Base-by-base conservation (phyloP, 2,797 vertebrate genomes). In the Cyprinella venusta region DNA sequence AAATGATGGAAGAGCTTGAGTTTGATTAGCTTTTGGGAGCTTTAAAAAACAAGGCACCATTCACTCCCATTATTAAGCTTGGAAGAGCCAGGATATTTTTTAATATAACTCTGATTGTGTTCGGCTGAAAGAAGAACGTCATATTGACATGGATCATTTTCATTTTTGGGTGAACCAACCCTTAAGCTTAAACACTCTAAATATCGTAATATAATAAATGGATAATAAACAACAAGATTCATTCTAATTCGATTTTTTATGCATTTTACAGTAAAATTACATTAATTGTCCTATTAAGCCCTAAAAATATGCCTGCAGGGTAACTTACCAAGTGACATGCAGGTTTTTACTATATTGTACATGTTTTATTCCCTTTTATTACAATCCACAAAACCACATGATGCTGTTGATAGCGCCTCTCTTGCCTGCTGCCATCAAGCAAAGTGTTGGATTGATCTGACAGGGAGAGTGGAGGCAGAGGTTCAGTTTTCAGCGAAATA, bases 361-460 rank as follows among this genome's bases (percentile, higher is more conserved):
- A 78, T 50, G 76, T 16, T 65, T 36, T 50, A 59, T 67, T 76
- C 38, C 48, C 36, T 52, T 18, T 38, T 50, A 61, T 69, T 69
- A 61, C 48, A 61, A 24, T 68, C 26, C 64, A 69, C 63, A 77
- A 50, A 77, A 83, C 64, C 15, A 16, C 59, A 76, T 2, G 64
- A 80, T 16, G 76, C 38, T 63, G 26, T 70, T n/a, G 18, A 83
- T 67, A 59, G 48, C 24, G 76, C 42, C 69, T 79, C 75, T 71
- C 30, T 61, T 72, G 38, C 50, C 72, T 70, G 56, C 68, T 42
- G 63, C 72, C 80, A 82, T 42, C 78, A 64, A 72, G 56, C 74
- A 76, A 79, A 70, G 70, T 61, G 71, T 84, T 64, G 79, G 75
- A 81, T 79, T 86, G 59, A 82, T 83, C 80, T 82, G 81, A 84